Percentiles rank a stretch among this genome's conserved stretches.
Evolutionary conservation across 2,888 invertebrate species (phyloP).

Genomic region (Drosophila parthenogenetica): DNA sequence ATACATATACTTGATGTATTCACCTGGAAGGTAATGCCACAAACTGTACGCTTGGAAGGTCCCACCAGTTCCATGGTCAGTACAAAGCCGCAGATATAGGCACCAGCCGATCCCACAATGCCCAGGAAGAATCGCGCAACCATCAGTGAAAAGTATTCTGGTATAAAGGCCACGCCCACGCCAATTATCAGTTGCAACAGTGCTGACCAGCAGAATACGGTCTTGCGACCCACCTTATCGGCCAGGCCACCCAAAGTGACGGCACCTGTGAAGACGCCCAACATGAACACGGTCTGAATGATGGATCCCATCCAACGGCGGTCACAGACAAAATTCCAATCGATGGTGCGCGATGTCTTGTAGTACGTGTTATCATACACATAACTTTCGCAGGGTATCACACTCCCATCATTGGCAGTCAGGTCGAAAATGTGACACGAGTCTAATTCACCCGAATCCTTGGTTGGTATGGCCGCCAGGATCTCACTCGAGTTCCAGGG

Average conservation of each 20-base stretch:
- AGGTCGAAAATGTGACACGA: slow-evolving; percentile 87
- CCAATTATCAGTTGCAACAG: slow-evolving; percentile 90
- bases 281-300: slow-evolving; percentile 91
- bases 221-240: slow-evolving; percentile 92
- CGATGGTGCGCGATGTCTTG: slow-evolving; percentile 90
- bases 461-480: slow-evolving; percentile 87
- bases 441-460: slow-evolving; percentile 87
- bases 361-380: slow-evolving; percentile 91
- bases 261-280: slow-evolving; percentile 93
- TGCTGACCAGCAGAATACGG: slow-evolving; percentile 91
- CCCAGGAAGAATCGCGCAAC: slow-evolving; percentile 90
- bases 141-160: slow-evolving; percentile 91
- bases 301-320: slow-evolving; percentile 92
- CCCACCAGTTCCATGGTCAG: slow-evolving; percentile 94
- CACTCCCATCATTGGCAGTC: slow-evolving; percentile 82
- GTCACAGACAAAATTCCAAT: slow-evolving; percentile 93
- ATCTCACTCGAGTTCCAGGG: slow-evolving; percentile 87
- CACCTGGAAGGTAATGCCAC: slow-evolving; percentile 89
- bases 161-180: slow-evolving; percentile 91
- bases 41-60: slow-evolving; percentile 90
- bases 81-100: slow-evolving; percentile 86
- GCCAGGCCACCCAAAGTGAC: slow-evolving; percentile 91
- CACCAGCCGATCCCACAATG: slow-evolving; percentile 93
- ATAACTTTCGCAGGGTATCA: slow-evolving; percentile 86
- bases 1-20: neutral